These are phyloP conservation scores for Pandion haliaetus DNA, from an alignment of 2,113 vertebrate genomes.

Conservation along the genomic window DNA sequence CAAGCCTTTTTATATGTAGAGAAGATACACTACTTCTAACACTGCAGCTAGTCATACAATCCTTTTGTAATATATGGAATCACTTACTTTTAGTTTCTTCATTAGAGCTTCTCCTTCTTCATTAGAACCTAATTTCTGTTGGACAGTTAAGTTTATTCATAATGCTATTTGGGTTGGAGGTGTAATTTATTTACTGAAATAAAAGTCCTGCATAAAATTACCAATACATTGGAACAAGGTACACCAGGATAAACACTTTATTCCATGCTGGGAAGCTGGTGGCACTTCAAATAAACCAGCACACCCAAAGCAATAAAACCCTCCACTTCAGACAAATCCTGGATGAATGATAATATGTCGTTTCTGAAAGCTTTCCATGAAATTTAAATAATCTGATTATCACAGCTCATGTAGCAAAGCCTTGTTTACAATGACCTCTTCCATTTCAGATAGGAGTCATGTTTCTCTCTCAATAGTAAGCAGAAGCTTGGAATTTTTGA, in stretches of 20 bases:
- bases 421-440: not conserved
- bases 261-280: not conserved
- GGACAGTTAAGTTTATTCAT: not conserved
- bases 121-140: not conserved
- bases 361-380: not conserved
- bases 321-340: not conserved
- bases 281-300: not conserved
- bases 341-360: not conserved
- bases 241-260: not conserved
- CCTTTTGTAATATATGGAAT: not conserved
- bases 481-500: not conserved
- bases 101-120: not conserved
- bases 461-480: not conserved
- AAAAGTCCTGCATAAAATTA: not conserved
- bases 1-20: not conserved
- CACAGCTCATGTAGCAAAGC: not conserved
- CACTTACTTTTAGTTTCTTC: not conserved
- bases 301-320: not conserved
- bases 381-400: not conserved
- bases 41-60: not conserved
- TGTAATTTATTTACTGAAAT: not conserved
- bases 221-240: not conserved
- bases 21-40: not conserved
- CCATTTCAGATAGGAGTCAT: not conserved
- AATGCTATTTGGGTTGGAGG: not conserved